Evolutionary conservation across 2,113 vertebrate genomes (phyloP).

Genomic region (Limnothrissa miodon): DNA sequence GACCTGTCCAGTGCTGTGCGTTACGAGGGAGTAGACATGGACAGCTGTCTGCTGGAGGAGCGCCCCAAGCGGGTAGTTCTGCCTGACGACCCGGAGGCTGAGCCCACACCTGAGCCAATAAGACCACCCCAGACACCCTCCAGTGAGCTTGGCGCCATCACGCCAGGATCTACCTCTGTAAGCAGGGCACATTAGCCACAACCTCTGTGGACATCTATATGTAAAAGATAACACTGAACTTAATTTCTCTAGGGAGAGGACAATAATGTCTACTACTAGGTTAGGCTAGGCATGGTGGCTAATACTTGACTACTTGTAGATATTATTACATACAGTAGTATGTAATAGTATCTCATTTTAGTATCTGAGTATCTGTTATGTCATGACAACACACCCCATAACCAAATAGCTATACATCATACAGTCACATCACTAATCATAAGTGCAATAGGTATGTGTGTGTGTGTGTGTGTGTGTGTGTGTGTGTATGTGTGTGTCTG

Average conservation of each 20-base stretch:
- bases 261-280: too few species aligned
- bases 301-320: too few species aligned
- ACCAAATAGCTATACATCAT: not conserved
- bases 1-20: conserved; percentile 81
- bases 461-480: too few species aligned
- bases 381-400: too few species aligned
- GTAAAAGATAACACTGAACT: too few species aligned
- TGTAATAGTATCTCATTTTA: too few species aligned
- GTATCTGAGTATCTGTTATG: too few species aligned
- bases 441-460: not conserved
- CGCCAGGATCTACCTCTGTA: conserved; percentile 53
- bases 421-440: not conserved
- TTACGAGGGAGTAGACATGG: conserved; percentile 78
- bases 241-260: too few species aligned
- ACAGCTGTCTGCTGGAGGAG: conserved; percentile 80
- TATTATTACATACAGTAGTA: too few species aligned
- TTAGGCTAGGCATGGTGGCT: too few species aligned
- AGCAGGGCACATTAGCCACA: not conserved
- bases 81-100: conserved; percentile 61
- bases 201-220: too few species aligned
- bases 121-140: conserved; percentile 48
- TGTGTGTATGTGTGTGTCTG: too few species aligned
- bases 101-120: conserved; percentile 63
- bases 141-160: conserved; percentile 46
- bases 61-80: conserved; percentile 51